Evolutionary conservation across 2,113 vertebrate species (phyloP), one percentile per base, ranked within the genome.

Genomic region (Ranitomeya variabilis): DNA sequence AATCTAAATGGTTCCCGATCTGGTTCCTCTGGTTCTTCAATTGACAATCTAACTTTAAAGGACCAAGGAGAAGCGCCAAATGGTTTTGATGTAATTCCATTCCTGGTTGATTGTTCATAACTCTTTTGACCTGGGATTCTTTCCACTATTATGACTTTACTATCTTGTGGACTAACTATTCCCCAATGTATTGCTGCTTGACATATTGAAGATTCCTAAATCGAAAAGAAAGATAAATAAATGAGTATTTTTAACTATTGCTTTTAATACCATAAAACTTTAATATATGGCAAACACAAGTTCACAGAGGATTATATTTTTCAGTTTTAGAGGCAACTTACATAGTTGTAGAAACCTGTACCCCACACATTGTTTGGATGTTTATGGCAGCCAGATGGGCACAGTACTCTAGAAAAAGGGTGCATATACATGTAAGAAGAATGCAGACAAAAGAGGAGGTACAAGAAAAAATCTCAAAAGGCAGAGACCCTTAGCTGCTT

Each of bases 181-280:
- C 67, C 67, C 19, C 14, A 52, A 37, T 85, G 83, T 7, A 86
- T 45, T 55, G 69, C 69, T 4, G 84, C 84, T 76, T 26, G 13
- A 19, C 84, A 86, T 5, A 62, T 9, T 18, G 71, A 60, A 9
- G 51, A 60, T 21, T 86, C 69, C 84, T 86, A 21, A 21, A 26
- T 4, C n/a, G 5, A 83, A 37, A 83, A 5, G n/a, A 16, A 31
- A 31, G 26, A 31, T 31, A 31, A 31, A 31, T 31, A 31, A 31
- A 31, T 31, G 26, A 31, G 26, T 31, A 31, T 31, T 31, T 31
- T 31, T 31, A 1, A 31, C 26, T 31, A 31, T 31, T 31, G 26
- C 26, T 31, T 31, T 31, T 31, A 31, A 31, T 31, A 31, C 26
- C 26, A 31, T 31, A 31, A 2, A 31, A 31, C 26, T 31, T 31